These are phyloP conservation scores for Eilema depressum DNA, from an alignment of 2,888 invertebrate genomes.

Conservation along the genomic window DNA sequence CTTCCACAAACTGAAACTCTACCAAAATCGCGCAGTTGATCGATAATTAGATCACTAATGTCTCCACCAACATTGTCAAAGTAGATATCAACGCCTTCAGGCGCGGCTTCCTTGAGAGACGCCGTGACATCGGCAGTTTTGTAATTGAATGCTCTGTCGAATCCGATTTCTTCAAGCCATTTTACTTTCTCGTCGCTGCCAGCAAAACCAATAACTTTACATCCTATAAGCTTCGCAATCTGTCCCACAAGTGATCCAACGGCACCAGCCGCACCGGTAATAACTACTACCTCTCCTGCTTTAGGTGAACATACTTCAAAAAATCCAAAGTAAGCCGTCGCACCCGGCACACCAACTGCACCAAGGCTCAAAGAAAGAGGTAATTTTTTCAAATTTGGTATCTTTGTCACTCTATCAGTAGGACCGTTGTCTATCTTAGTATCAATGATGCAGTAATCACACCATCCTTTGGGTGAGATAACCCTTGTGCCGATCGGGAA, in stretches of 20 bases:
- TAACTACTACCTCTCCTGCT: constrained; percentile 89
- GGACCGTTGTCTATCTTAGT: constrained; percentile 8
- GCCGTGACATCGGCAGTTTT: constrained; percentile 86
- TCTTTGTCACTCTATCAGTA: constrained; percentile 53
- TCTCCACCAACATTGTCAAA: constrained; percentile 92
- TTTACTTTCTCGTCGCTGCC: constrained; percentile 90
- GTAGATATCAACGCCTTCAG: constrained; percentile 89
- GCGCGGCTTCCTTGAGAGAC: constrained; percentile 84
- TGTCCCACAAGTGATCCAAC: constrained; percentile 92
- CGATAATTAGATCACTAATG: constrained; percentile 84
- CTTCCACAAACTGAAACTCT: constrained; percentile 80
- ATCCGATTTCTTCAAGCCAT: constrained; percentile 89
- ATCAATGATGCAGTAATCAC: constrained; percentile 51
- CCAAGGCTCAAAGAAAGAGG: constrained; percentile 87
- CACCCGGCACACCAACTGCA: constrained; percentile 90
- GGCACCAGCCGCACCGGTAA: constrained; percentile 90
- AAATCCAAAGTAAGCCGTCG: constrained; percentile 91
- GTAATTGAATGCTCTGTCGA: constrained; percentile 91
- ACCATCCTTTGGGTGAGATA: constrained; percentile 66
- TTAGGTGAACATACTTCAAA: constrained; percentile 90
- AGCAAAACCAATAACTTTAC: constrained; percentile 89
- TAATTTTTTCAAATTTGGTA: constrained; percentile 85
- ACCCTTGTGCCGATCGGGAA: constrained; percentile 88
- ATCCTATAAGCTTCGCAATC: constrained; percentile 90
- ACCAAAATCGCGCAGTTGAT: constrained; percentile 87